phyloP scores from a whole-genome alignment of 2,888 invertebrate genomes.

The Sthenelais limicola region DNA sequence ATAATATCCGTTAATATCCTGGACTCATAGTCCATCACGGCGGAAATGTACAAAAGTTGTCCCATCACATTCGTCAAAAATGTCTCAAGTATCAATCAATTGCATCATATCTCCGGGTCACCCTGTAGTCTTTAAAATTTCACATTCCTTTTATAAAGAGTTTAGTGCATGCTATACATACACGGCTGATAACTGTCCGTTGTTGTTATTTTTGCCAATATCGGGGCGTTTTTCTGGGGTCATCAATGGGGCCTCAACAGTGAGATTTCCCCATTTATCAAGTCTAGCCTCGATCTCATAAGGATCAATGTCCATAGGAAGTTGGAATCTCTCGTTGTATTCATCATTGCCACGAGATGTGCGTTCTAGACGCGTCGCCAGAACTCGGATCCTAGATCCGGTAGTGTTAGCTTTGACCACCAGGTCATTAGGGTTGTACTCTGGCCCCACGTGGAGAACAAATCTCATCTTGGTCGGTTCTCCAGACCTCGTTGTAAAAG shows the following conservation, averaged over 20 bases:
- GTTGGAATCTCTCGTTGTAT: slow-evolving; percentile 39
- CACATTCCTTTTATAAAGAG: too few species aligned
- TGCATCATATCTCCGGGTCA: too few species aligned
- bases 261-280: slow-evolving; percentile 43
- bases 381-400: slow-evolving; percentile 41
- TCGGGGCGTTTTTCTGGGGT: slow-evolving; percentile 17
- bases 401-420: slow-evolving; percentile 47
- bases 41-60: too few species aligned
- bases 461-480: slow-evolving; percentile 36
- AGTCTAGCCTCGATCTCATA: slow-evolving; percentile 42
- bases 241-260: slow-evolving; percentile 45
- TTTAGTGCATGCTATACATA: slow-evolving; percentile 35
- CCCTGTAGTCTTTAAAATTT: too few species aligned
- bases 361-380: slow-evolving; percentile 30
- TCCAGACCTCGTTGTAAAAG: slow-evolving; percentile 5
- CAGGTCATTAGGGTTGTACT: slow-evolving; percentile 43
- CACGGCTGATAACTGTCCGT: slow-evolving; percentile 15
- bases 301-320: slow-evolving; percentile 47
- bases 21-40: too few species aligned
- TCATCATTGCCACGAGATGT: not conserved
- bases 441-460: slow-evolving; percentile 35
- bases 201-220: slow-evolving; percentile 28
- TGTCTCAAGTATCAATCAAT: too few species aligned
- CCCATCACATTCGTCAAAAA: too few species aligned
- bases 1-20: too few species aligned